These are phyloP conservation scores for Peromyscus polionotus DNA, from an alignment of 2,113 vertebrate genomes.

Conservation along the genomic window DNA sequence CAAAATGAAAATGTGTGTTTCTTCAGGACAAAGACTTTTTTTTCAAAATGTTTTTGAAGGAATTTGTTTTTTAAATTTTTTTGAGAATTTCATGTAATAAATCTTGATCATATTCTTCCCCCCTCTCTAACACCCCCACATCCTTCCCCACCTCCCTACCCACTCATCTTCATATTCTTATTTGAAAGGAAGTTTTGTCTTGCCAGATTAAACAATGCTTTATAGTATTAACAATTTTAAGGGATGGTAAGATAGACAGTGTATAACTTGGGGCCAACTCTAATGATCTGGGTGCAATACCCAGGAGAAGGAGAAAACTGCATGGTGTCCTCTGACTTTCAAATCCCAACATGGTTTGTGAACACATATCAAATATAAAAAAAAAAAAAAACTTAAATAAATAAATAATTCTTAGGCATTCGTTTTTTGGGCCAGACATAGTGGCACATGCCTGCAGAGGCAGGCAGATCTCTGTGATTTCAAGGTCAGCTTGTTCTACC, in stretches of 20 bases:
- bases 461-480: not conserved
- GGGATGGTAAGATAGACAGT: not conserved
- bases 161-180: not conserved
- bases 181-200: not conserved
- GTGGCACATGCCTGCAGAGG: not conserved
- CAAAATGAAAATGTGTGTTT: conserved; percentile 5
- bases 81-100: not conserved
- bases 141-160: not conserved
- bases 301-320: not conserved
- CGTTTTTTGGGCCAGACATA: not conserved
- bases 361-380: not conserved
- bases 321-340: not conserved
- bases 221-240: not conserved
- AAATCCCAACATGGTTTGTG: no score
- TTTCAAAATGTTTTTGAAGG: not conserved
- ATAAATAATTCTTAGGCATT: not conserved
- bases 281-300: not conserved
- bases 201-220: not conserved
- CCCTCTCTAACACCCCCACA: no score
- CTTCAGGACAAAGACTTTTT: conserved; percentile 27
- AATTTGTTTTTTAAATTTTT: not conserved
- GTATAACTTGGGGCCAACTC: not conserved
- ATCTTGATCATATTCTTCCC: not conserved
- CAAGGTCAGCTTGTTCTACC: not conserved
- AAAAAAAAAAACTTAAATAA: not conserved